Evolutionary conservation across 2,888 invertebrate genomes (phyloP).

Genomic region (Dysmachus trigonus): DNA sequence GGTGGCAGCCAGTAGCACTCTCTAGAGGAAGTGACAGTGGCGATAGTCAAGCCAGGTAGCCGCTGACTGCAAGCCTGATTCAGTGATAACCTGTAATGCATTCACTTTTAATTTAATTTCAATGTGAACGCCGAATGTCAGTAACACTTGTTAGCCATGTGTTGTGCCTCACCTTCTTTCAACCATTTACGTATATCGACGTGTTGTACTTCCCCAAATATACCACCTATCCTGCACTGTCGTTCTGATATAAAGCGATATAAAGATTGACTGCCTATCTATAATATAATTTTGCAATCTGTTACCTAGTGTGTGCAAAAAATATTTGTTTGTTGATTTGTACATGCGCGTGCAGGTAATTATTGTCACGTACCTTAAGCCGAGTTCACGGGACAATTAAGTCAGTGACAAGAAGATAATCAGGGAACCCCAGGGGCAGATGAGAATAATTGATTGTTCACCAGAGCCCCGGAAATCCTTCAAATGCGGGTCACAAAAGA

Average conservation of each 20-base stretch:
- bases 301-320: not conserved
- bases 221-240: not conserved
- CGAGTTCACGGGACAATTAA: not conserved
- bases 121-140: constrained; percentile 29
- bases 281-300: not conserved
- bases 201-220: constrained; percentile 3
- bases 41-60: not conserved
- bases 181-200: not conserved
- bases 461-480: constrained; percentile 26
- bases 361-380: not conserved
- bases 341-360: not conserved
- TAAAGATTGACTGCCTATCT: no score
- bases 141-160: constrained; percentile 28
- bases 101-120: constrained; percentile 22
- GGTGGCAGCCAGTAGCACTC: not conserved
- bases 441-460: not conserved
- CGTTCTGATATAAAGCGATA: not conserved
- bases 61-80: not conserved
- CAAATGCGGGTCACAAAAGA: not conserved
- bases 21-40: not conserved
- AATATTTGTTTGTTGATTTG: not conserved
- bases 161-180: constrained; percentile 16
- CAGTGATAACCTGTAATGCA: not conserved
- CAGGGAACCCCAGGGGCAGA: not conserved
- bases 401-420: not conserved